phyloP scores from a whole-genome alignment of 2,113 vertebrate species.

The Dicrurus megarhynchus region DNA sequence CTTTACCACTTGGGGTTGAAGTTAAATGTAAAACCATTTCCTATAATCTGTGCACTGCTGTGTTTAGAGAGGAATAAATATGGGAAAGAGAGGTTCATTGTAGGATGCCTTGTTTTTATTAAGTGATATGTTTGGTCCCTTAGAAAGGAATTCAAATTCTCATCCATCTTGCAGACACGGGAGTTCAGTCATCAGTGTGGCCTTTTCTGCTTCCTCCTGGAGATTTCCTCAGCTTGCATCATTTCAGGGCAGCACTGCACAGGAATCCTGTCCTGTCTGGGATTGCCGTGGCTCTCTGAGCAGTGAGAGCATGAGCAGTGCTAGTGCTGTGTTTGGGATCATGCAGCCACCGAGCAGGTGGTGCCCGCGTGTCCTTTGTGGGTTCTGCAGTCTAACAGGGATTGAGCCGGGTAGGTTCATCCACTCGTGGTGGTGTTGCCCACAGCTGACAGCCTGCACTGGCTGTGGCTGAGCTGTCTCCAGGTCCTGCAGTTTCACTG shows the following conservation, averaged over 20 bases:
- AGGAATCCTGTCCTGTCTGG: not conserved
- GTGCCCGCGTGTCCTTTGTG: rapidly evolving
- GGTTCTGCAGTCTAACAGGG: not conserved
- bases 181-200: not conserved
- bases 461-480: not conserved
- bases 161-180: not conserved
- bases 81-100: not conserved
- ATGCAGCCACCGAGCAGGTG: rapidly evolving
- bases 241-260: not conserved
- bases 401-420: not conserved
- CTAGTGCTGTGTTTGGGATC: not conserved
- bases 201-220: not conserved
- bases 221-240: not conserved
- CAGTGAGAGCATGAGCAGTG: not conserved
- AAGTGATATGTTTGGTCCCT: not conserved
- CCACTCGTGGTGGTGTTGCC: not conserved
- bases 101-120: conserved; percentile 40
- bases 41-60: conserved; percentile 37
- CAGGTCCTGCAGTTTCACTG: not conserved
- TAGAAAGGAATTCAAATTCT: not conserved
- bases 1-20: conserved; percentile 50
- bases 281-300: not conserved
- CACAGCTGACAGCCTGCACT: not conserved
- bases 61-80: conserved; percentile 45
- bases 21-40: conserved; percentile 37